Evolutionary conservation across 2,797 vertebrate genomes (phyloP), one percentile per base, ranked within the genome.

Genomic region (Falco novaeseelandiae): DNA sequence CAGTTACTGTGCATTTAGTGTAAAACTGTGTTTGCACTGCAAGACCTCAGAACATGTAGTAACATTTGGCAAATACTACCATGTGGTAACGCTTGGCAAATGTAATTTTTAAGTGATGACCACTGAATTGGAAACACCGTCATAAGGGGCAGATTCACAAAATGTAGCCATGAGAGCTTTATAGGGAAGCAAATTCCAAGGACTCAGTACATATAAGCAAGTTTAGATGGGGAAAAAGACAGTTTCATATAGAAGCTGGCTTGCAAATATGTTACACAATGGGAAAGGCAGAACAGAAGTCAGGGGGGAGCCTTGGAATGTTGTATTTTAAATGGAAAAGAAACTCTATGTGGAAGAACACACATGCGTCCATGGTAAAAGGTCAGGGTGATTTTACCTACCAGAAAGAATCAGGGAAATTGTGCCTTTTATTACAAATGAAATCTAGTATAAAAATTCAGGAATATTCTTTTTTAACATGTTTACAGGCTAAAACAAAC

Each of bases 81-180:
- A 2, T 6, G n/a, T 32, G 3, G 12, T 36, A 73, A 49, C 10
- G 15, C 32, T 44, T 89, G 19, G 12, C 29, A 77, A 96, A 83
- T 32, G 8, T n/a, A 9, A 22, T 15, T 44, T 79, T 55, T n/a
- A 40, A 36, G 10, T 61, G 27, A 52, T 40, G 66, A 67, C 17
- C 10, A 26, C 40, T 67, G 18, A 57, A 52, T 10, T 83, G n/a
- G 51, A 83, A 85, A 42, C 10, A 48, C 15, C 1, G 0, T 57
- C 36, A 18, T 32, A 48, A 32, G 34, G 34, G 12, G 10, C 21
- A n/a, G 29, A 57, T 48, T 72, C 30, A 40, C 42, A 70, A 77
- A 79, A 70, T 55, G 10, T 13, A 63, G 26, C 51, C 14, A 12
- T 1, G 0, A 0, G 0, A 78, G 21, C 14, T 48, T 79, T 72